Percentiles rank a stretch among this genome's conserved stretches.
phyloP scores from a whole-genome alignment of 2,888 invertebrate genomes.

The Dorcus hopei region DNA sequence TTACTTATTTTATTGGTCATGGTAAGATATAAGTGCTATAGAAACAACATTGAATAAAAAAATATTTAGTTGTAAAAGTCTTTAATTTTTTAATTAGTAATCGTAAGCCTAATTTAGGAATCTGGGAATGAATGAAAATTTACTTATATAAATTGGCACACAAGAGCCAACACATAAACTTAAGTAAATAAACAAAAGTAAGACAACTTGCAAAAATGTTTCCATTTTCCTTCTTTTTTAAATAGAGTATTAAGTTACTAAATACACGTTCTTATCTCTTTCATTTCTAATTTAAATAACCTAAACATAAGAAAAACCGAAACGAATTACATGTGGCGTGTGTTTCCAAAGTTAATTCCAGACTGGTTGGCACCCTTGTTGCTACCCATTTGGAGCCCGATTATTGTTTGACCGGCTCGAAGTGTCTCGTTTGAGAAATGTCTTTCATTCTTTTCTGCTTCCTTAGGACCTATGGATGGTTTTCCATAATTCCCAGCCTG shows the following conservation, averaged over 20 bases:
- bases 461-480: conserved; percentile 92
- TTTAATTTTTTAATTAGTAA: conserved; percentile 6
- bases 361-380: conserved; percentile 97
- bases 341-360: conserved; percentile 96
- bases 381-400: conserved; percentile 93
- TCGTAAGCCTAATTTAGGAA: conserved; percentile 14
- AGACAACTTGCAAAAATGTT: too few relatives aligned
- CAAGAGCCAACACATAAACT: too few relatives aligned
- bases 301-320: not conserved
- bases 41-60: conserved; percentile 17
- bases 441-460: conserved; percentile 91
- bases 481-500: conserved; percentile 79
- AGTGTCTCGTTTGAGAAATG: conserved; percentile 93
- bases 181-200: too few relatives aligned
- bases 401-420: conserved; percentile 88
- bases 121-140: conserved; percentile 7
- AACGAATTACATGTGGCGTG: conserved; percentile 84
- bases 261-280: not conserved
- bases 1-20: conserved; percentile 11
- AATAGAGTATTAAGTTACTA: conserved; percentile 5
- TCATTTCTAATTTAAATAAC: conserved; percentile 6
- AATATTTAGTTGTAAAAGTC: conserved; percentile 12
- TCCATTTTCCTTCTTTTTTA: too few relatives aligned
- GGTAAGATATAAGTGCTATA: conserved; percentile 14
- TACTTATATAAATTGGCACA: conserved; percentile 8